Base-by-base conservation (phyloP, 2,797 vertebrate genomes). In the Triplophysa bombifrons region DNA sequence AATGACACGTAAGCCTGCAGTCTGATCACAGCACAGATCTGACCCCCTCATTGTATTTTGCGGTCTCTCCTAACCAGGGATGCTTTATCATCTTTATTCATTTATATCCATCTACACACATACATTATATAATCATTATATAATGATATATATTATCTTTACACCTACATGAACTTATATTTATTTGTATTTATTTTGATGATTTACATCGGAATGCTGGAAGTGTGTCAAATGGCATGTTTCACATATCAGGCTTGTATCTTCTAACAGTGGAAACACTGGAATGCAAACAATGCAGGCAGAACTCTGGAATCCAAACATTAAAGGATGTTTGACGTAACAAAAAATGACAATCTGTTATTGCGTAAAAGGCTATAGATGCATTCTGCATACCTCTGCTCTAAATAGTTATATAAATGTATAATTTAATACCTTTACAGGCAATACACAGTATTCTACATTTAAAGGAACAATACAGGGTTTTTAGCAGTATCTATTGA, bases 1-100 rank as follows among this genome's bases (percentile, higher is more conserved):
- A 72, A 55, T 55, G 34, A 44, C 58, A 55, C 20, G 41, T 77
- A 55, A 60, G 20, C 53, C 6, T 60, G 14, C 14, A 48, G 46
- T 79, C 46, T 53, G 48, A 78, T 72, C 11, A 20, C 20, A 8
- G 16, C n/a, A 68, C 38, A 48, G 51, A 51, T 20, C 51, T 75
- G 60, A 60, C n/a, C 41, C 25, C 55, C 17, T 19, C 20, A 61
- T 16, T 78, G 13, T 30, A 25, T 25, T 64, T 12, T 20, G 1
- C 50, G n/a, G 17, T 25, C 51, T 14, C 6, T 41, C 44, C 3
- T 12, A 38, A 4, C 25, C 41, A 34, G 38, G 25, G 25, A 19
- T 27, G 44, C 4, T 12, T 25, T 44, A 55, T 56, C 70, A 56
- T 27, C 22, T 73, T 25, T 61, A 46, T 12, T 16, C 13, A 44